phyloP scores from a whole-genome alignment of 2,113 vertebrate genomes.

The Narcine bancroftii region DNA sequence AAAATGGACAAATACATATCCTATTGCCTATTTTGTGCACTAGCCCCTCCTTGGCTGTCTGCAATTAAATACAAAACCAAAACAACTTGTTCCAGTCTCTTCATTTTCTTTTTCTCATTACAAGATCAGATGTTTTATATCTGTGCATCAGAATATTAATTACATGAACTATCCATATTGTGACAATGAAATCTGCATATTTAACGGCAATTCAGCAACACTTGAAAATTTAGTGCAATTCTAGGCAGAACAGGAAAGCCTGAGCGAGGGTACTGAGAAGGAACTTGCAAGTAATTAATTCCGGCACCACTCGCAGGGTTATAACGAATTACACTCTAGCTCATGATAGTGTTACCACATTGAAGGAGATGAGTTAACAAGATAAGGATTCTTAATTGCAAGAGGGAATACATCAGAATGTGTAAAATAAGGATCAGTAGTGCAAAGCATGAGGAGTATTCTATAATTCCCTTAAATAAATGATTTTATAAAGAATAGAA shows the following conservation, averaged over 20 bases:
- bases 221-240: not conserved
- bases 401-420: not conserved
- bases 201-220: not conserved
- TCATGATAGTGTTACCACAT: not conserved
- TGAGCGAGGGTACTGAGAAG: not conserved
- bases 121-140: not conserved
- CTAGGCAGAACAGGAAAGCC: not conserved
- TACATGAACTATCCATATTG: not conserved
- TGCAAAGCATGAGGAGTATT: not conserved
- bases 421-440: not conserved
- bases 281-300: not conserved
- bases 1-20: too few species aligned
- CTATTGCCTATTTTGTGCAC: not conserved
- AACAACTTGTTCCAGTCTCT: not conserved
- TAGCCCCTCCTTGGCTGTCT: not conserved
- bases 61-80: not conserved
- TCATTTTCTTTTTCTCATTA: not conserved
- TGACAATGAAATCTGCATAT: not conserved
- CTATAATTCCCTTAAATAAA: not conserved
- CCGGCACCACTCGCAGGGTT: not conserved
- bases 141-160: not conserved
- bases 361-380: not conserved
- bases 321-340: not conserved
- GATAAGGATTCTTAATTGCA: not conserved
- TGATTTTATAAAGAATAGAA: too few species aligned